These are phyloP conservation scores for Geotria australis DNA, from an alignment of 2,797 vertebrate species.

Conservation along the genomic window DNA sequence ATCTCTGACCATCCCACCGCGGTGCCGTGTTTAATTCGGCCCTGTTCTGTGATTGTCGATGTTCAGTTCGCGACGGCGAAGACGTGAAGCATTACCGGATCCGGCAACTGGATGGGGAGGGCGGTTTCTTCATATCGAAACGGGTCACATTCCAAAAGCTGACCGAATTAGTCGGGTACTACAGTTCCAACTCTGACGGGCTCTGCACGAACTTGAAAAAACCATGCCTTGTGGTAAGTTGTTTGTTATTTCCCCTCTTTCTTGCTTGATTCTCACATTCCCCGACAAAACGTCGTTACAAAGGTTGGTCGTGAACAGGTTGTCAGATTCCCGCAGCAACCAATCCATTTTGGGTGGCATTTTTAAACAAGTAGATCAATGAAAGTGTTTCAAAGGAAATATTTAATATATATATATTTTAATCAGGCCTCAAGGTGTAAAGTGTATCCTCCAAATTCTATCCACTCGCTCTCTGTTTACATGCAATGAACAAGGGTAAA, in stretches of 20 bases:
- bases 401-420: too few relatives aligned
- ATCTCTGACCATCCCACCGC: constrained; percentile 1
- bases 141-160: constrained; percentile 21
- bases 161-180: constrained; percentile 30
- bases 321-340: neutral
- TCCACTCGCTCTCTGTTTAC: too few relatives aligned
- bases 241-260: constrained; percentile 2
- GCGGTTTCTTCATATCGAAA: constrained; percentile 23
- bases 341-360: too few relatives aligned
- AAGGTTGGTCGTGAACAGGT: neutral
- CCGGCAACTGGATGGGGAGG: constrained; percentile 13
- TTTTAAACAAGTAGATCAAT: too few relatives aligned
- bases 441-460: too few relatives aligned
- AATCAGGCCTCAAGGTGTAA: too few relatives aligned
- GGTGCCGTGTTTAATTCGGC: neutral
- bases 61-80: constrained; percentile 32
- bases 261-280: neutral
- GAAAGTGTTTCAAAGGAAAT: too few relatives aligned
- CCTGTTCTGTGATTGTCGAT: neutral
- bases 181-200: constrained; percentile 22
- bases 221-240: constrained; percentile 48
- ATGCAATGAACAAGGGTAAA: too few relatives aligned
- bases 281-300: neutral
- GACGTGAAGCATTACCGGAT: constrained; percentile 68
- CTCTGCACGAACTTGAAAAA: constrained; percentile 30